Base-by-base conservation (phyloP, 2,888 invertebrate species). In the Spisula solida region DNA sequence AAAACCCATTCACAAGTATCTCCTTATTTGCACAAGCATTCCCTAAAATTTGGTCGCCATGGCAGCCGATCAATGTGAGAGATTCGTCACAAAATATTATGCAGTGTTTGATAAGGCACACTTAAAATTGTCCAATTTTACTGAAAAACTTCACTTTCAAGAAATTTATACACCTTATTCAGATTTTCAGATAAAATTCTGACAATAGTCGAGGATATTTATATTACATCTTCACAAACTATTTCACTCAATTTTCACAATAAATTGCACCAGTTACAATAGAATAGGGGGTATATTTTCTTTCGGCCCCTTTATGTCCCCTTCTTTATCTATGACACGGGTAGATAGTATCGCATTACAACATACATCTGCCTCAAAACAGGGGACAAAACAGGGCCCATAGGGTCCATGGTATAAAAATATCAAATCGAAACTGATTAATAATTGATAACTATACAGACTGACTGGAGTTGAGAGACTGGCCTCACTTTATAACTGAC, bases 11-110 rank as follows among this genome's bases (percentile, higher is more conserved):
- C 78, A 51, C 85, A 79, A 83, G 78, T 85, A 84, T 84, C 79
- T 29, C 47, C 51, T n/a, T 79, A 85, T 85, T 85, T 86, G 55
- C 41, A 86, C 41, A 86, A 34, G 82, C 75, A 86, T 82, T 75
- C 82, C 83, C 82, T 75, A 78, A 86, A 82, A 82, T 86, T 86
- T 66, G 29, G 81, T 82, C 78, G 51, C 86, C 75, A 51, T 82
- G 75, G 31, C 86, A 75, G 82, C 86, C 29, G 51, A 18, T n/a
- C 41, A 82, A 82, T 79, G 82, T 82, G 87, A 82, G 10, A 60
- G 82, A 82, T 82, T 87, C 81, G 81, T 87, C 87, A 75, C 87
- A 82, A 87, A 87, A 87, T 87, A 79, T 82, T 82, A 83, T 70
- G 81, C 87, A 82, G 79, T 78, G 20, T 82, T 55, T 87, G 87